phyloP scores from a whole-genome alignment of 2,113 vertebrate genomes.

The Rhizomys pruinosus region DNA sequence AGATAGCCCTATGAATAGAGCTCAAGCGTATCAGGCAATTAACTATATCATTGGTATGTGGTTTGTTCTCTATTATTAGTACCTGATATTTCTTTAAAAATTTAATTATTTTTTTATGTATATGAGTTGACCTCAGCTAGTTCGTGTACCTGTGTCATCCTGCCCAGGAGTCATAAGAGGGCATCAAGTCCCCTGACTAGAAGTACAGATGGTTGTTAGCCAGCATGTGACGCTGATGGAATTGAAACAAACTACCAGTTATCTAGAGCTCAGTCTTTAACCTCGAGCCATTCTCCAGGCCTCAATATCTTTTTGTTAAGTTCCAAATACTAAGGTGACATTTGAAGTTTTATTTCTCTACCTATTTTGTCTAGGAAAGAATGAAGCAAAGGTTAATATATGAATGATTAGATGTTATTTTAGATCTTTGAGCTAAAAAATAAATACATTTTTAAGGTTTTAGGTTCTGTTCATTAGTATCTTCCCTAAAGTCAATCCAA shows the following conservation, averaged over 20 bases:
- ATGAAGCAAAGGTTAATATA: background rate
- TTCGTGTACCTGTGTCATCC: too few relatives aligned
- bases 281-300: too few relatives aligned
- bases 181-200: too few relatives aligned
- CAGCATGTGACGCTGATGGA: too few relatives aligned
- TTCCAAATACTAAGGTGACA: background rate
- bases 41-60: background rate
- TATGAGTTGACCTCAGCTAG: too few relatives aligned
- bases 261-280: too few relatives aligned
- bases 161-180: too few relatives aligned
- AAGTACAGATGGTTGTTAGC: too few relatives aligned
- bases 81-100: background rate
- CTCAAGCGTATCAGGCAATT: background rate
- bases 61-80: background rate
- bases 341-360: constrained; percentile 40
- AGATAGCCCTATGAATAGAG: background rate
- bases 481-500: constrained; percentile 11
- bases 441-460: constrained; percentile 6
- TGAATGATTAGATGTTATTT: background rate
- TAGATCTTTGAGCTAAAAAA: background rate
- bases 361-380: background rate
- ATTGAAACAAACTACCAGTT: too few relatives aligned
- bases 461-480: background rate
- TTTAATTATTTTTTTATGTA: background rate
- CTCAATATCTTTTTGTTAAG: background rate